These are phyloP conservation scores for Lepisosteus osseus DNA, from an alignment of 2,113 vertebrate genomes.

Conservation along the genomic window DNA sequence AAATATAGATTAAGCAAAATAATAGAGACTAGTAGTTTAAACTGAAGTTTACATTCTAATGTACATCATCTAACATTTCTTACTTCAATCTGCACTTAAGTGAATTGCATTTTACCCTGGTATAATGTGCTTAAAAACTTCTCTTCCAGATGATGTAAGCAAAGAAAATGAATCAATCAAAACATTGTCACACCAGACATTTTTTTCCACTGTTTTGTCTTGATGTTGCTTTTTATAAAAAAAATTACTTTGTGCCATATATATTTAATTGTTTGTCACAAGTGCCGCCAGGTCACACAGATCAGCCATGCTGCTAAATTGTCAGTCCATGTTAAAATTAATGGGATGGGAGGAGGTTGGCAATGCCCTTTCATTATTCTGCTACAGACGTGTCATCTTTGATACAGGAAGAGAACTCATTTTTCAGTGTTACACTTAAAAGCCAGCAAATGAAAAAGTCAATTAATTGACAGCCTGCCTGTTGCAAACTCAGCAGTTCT, in stretches of 20 bases:
- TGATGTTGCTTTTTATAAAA: constrained; percentile 25
- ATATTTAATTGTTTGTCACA: constrained; percentile 30
- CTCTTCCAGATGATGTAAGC: constrained; percentile 23
- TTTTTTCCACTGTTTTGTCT: constrained; percentile 28
- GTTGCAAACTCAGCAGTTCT: constrained; percentile 19
- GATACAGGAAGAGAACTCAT: constrained; percentile 19
- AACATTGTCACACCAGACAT: constrained; percentile 32
- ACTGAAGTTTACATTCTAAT: neutral
- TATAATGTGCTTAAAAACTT: neutral
- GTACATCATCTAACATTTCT: neutral
- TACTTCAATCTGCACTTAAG: neutral
- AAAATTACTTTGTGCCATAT: constrained; percentile 25
- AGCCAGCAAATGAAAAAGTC: constrained; percentile 37
- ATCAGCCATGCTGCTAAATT: constrained; percentile 42
- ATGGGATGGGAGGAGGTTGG: constrained; percentile 32
- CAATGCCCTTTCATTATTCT: constrained; percentile 27
- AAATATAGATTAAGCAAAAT: too few species aligned
- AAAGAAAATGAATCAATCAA: constrained; percentile 8
- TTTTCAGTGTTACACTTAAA: constrained; percentile 39
- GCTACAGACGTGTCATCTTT: constrained; percentile 30
- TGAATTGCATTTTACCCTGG: neutral
- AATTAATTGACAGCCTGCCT: constrained; percentile 30
- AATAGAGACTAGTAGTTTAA: neutral
- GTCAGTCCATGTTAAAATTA: constrained; percentile 47
- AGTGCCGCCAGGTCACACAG: constrained; percentile 11